Evolutionary conservation across 2,113 vertebrate species (phyloP), one percentile per base, ranked within the genome.

Genomic region (Silurus glanis): DNA sequence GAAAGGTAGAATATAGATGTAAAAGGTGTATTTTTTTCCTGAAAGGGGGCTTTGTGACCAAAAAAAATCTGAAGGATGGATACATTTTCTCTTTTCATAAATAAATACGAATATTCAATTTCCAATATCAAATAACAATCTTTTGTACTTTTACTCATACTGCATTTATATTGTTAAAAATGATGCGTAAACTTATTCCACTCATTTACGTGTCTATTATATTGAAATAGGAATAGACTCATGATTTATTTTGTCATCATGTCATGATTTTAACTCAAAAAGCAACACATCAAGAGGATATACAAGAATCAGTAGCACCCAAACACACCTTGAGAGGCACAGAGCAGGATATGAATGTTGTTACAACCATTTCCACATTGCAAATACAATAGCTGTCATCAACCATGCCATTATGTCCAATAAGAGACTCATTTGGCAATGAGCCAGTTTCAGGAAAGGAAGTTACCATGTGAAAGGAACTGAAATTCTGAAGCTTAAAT

Each of bases 321-420:
- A 67, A 86, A 59, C 13, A 25, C 51, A 64, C 85, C 21, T 49
- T 17, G 67, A 76, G 53, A 79, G 21, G 75, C 59, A 23, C 25
- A 88, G 80, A 80, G 53, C 87, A 90, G 89, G 87, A 90, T 87
- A 85, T 80, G n/a, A 80, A 80, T 88, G 87, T 90, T 89, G 88
- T 88, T 85, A 71, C 83, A 85, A 88, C 59, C 85, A 83, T 66
- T 86, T 88, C 89, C 89, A 55, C 82, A 14, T 86, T 72, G 78
- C 80, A 62, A 69, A 85, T 76, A 88, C 87, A 90, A 90, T 87
- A 83, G 85, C 84, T 85, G 85, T 88, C 82, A 75, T 87, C 85
- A 81, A 61, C 67, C 87, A 14, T 12, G 55, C 82, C 83, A 85
- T 80, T 84, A 51, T n/a, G n/a, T 62, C 61, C 64, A 85, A 85